A percentile compares a stretch with the other conserved stretches of the same genome.
These are phyloP conservation scores for Grammomys surdaster DNA, from an alignment of 2,113 vertebrate genomes.

Conservation along the genomic window DNA sequence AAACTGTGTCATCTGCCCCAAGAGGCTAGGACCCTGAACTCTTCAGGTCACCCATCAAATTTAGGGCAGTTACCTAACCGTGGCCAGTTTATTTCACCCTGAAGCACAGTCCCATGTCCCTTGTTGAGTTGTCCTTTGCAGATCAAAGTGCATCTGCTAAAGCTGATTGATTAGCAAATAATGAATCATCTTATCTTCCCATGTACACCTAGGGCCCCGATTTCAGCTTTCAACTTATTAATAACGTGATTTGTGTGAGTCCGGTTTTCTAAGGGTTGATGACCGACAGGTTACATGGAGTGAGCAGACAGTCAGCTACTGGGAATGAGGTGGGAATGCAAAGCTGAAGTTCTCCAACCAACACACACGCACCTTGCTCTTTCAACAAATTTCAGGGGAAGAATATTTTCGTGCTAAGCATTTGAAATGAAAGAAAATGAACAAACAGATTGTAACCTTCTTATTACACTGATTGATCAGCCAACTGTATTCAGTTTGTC, in stretches of 20 bases:
- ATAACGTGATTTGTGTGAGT: neutral
- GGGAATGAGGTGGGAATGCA: neutral
- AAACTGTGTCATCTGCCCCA: neutral
- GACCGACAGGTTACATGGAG: neutral
- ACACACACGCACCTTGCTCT: neutral
- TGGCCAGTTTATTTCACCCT: slow-evolving; percentile 6
- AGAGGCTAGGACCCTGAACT: neutral
- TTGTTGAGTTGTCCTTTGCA: slow-evolving; percentile 9
- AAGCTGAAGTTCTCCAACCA: neutral
- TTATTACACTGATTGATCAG: neutral
- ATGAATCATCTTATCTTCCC: neutral
- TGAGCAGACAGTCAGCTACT: neutral
- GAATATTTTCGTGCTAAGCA: neutral
- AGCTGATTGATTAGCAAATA: slow-evolving; percentile 34
- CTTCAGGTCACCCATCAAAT: neutral
- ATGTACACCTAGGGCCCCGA: neutral
- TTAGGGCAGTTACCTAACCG: neutral
- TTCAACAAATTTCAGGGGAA: neutral
- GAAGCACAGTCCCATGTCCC: neutral
- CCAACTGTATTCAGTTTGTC: too few species aligned
- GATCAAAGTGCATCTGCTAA: slow-evolving; percentile 35
- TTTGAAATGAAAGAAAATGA: slow-evolving; percentile 14
- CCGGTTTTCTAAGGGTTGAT: neutral
- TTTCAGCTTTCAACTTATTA: neutral
- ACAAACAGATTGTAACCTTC: neutral